Evolutionary conservation across 1,140 invertebrate genomes (phyloP).

Genomic region (Triops longicaudatus): DNA sequence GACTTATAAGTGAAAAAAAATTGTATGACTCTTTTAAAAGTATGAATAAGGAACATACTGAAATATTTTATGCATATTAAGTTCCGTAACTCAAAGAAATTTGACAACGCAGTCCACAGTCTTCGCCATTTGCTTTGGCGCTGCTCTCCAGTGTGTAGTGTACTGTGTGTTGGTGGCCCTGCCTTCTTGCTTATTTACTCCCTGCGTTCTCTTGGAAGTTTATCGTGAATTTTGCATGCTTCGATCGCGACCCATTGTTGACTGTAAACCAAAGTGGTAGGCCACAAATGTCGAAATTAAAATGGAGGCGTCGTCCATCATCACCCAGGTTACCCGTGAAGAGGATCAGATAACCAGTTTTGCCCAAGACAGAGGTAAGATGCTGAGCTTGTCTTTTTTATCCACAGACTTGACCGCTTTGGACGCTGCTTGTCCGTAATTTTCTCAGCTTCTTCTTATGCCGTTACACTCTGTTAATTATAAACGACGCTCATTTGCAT

Average conservation of each 20-base stretch:
- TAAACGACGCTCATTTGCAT: neutral
- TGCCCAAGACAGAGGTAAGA: constrained; percentile 83
- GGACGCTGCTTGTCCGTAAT: neutral
- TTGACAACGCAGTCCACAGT: neutral
- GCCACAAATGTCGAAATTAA: constrained; percentile 55
- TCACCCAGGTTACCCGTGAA: constrained; percentile 92
- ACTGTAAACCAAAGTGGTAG: neutral
- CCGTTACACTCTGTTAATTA: neutral
- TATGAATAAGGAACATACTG: too few species aligned
- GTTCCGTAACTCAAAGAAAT: neutral
- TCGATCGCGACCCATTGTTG: neutral
- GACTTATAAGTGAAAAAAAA: too few species aligned
- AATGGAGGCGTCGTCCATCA: constrained; percentile 98
- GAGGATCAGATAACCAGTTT: constrained; percentile 88
- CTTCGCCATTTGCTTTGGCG: constrained; percentile 14
- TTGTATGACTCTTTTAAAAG: too few species aligned
- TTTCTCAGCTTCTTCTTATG: neutral
- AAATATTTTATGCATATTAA: too few species aligned
- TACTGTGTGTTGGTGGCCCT: neutral
- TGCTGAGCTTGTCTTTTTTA: constrained; percentile 35
- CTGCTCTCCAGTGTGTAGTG: neutral
- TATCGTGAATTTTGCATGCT: neutral
- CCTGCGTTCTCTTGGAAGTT: neutral
- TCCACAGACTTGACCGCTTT: neutral
- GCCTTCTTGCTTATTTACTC: constrained; percentile 9